Percentiles rank a stretch among this genome's conserved stretches.
These are phyloP conservation scores for Orcinus orca DNA, from an alignment of 2,113 vertebrate genomes.

Conservation along the genomic window DNA sequence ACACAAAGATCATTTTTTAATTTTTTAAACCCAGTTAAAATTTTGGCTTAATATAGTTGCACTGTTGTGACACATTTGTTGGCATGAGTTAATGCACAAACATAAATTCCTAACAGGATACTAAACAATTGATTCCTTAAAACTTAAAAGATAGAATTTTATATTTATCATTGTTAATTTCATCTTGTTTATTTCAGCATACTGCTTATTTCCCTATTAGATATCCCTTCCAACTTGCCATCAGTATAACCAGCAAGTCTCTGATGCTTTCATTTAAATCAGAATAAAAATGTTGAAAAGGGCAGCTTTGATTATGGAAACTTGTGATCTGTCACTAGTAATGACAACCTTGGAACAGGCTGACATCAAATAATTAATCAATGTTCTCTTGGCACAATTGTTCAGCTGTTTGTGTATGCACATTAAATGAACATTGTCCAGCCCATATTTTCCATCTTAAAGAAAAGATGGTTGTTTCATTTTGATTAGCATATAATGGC, in stretches of 20 bases:
- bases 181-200: conserved; percentile 1
- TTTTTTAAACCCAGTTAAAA: conserved; percentile 29
- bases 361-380: not conserved
- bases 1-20: not conserved
- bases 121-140: not conserved
- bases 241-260: not conserved
- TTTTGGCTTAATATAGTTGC: not conserved
- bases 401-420: not conserved
- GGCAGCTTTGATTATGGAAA: not conserved
- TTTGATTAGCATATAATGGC: not conserved
- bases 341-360: not conserved
- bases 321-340: not conserved
- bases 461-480: not conserved
- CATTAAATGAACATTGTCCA: not conserved
- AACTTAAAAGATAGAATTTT: not conserved
- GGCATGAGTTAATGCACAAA: not conserved
- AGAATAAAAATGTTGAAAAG: not conserved
- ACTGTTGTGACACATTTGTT: not conserved
- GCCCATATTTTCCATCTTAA: not conserved
- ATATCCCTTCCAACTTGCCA: not conserved
- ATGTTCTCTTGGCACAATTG: not conserved
- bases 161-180: not conserved
- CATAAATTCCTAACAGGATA: not conserved
- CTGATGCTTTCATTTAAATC: not conserved
- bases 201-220: not conserved